Percentiles rank a stretch among this genome's conserved stretches.
Evolutionary conservation across 2,113 vertebrate genomes (phyloP).

Genomic region (Progne subis): DNA sequence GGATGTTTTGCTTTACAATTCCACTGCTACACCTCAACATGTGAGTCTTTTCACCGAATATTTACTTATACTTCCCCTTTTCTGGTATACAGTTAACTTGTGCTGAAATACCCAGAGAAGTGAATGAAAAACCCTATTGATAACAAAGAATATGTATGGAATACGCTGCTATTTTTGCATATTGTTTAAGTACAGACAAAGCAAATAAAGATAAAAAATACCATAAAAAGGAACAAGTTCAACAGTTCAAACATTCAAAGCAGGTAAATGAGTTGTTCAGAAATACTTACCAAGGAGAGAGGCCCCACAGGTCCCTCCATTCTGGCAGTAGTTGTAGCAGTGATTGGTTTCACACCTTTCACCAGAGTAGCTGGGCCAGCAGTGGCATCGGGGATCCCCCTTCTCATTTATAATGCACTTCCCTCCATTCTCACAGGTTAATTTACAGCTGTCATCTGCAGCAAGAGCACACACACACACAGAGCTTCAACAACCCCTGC

Average conservation of each 20-base stretch:
- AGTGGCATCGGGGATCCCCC: slow-evolving; percentile 90
- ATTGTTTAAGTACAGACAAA: background rate
- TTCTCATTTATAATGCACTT: slow-evolving; percentile 94
- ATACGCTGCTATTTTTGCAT: background rate
- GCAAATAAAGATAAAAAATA: background rate
- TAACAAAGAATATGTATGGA: background rate
- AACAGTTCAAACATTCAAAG: background rate
- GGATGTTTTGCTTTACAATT: background rate
- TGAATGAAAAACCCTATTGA: background rate
- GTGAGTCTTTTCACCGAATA: background rate
- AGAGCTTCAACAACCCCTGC: background rate
- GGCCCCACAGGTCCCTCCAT: slow-evolving; percentile 91
- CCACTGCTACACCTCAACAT: background rate
- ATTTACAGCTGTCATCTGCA: slow-evolving; percentile 89
- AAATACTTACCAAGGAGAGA: slow-evolving; percentile 86
- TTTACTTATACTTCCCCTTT: background rate
- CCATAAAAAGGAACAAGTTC: background rate
- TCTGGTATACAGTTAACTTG: background rate
- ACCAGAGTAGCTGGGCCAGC: slow-evolving; percentile 96
- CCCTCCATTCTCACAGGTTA: slow-evolving; percentile 94
- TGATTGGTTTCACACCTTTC: slow-evolving; percentile 95
- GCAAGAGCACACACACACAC: background rate
- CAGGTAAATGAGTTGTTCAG: background rate
- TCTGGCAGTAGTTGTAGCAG: slow-evolving; percentile 93
- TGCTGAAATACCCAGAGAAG: rapidly evolving